These are phyloP conservation scores for Cetonia aurata DNA, from an alignment of 2,888 invertebrate species.

Conservation along the genomic window DNA sequence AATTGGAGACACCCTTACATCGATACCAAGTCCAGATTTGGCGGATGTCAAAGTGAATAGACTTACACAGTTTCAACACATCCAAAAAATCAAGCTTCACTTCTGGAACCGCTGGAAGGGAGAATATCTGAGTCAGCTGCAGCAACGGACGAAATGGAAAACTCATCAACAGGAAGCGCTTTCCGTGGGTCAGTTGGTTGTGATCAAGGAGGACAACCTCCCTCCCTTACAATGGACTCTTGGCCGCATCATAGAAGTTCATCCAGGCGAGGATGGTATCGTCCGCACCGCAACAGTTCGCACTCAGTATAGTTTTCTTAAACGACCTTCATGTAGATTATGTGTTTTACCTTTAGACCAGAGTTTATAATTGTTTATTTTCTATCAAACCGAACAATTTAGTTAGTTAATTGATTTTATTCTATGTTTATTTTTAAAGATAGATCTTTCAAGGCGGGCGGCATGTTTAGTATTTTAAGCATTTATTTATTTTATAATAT, in stretches of 20 bases:
- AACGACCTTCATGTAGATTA: too few relatives aligned
- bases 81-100: conserved; percentile 48
- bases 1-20: conserved; percentile 49
- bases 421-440: too few relatives aligned
- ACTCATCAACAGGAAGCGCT: background rate
- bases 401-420: too few relatives aligned
- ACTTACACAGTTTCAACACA: conserved; percentile 49
- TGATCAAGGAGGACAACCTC: conserved; percentile 26
- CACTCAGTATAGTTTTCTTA: too few relatives aligned
- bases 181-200: background rate
- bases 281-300: background rate
- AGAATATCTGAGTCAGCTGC: conserved; percentile 44
- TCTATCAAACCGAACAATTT: too few relatives aligned
- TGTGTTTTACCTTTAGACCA: too few relatives aligned
- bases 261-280: conserved; percentile 18
- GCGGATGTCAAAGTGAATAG: conserved; percentile 29
- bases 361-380: too few relatives aligned
- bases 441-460: too few relatives aligned
- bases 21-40: conserved; percentile 48
- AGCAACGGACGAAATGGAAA: conserved; percentile 40
- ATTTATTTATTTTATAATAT: too few relatives aligned
- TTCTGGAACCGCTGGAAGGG: conserved; percentile 45
- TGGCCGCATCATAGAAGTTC: conserved; percentile 10
- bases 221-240: conserved; percentile 1
- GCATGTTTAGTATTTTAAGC: too few relatives aligned